Evolutionary conservation across 2,113 vertebrate genomes (phyloP).

Genomic region (Erythrocercus mccallii): DNA sequence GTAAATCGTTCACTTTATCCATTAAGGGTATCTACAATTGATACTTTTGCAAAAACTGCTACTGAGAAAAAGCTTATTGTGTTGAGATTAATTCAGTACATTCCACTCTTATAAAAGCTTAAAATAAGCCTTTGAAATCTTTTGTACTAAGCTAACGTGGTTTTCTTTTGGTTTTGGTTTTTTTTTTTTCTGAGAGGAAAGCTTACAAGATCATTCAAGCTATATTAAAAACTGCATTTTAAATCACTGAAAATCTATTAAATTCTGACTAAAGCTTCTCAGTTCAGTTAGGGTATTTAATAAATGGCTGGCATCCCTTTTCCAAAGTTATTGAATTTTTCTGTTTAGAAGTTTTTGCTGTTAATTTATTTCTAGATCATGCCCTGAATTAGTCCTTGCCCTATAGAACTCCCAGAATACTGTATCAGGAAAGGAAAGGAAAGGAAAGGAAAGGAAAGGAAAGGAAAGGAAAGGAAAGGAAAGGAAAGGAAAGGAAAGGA

Average conservation of each 20-base stretch:
- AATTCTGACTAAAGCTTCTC: not conserved
- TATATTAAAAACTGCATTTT: not conserved
- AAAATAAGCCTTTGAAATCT: conserved; percentile 7
- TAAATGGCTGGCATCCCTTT: not conserved
- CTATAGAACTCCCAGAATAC: not conserved
- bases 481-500: not conserved
- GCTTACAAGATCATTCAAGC: not conserved
- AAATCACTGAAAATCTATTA: not conserved
- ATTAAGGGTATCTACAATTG: not conserved
- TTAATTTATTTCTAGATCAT: not conserved
- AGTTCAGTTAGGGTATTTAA: not conserved
- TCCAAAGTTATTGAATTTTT: not conserved
- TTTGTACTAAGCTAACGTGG: not conserved
- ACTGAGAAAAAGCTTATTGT: not conserved
- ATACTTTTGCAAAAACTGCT: not conserved
- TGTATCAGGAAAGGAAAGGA: not conserved
- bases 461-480: not conserved
- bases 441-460: not conserved
- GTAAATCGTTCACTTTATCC: not conserved
- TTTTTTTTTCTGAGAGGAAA: not conserved
- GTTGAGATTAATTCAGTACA: not conserved
- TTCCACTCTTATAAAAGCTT: not conserved
- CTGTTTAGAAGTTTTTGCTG: not conserved
- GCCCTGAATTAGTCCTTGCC: not conserved
- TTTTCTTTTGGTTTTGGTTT: not conserved